phyloP scores from a whole-genome alignment of 2,797 vertebrate genomes.

The Sphaeramia orbicularis region DNA sequence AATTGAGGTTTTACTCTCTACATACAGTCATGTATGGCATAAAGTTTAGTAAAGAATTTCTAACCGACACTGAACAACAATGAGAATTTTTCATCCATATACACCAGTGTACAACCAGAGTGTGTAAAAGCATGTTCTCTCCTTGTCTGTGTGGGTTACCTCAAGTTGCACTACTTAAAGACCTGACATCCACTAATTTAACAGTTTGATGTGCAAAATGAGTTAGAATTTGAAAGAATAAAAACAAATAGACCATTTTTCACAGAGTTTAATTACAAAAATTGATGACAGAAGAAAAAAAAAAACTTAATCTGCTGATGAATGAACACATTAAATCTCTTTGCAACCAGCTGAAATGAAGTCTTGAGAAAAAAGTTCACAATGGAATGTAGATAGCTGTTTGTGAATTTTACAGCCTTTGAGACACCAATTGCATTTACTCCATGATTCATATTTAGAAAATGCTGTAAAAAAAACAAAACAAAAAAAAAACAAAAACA shows the following conservation, averaged over 20 bases:
- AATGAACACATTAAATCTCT: slow-evolving; percentile 54
- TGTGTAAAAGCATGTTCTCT: too few relatives aligned
- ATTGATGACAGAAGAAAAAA: slow-evolving; percentile 53
- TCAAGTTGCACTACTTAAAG: too few relatives aligned
- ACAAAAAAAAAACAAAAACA: too few relatives aligned
- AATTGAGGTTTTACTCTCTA: too few relatives aligned
- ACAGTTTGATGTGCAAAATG: too few relatives aligned
- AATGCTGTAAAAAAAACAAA: slow-evolving; percentile 20
- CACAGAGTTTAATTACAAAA: slow-evolving; percentile 83
- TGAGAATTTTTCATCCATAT: too few relatives aligned
- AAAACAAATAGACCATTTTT: slow-evolving; percentile 43
- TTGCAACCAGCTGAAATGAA: slow-evolving; percentile 32
- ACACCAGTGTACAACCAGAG: too few relatives aligned
- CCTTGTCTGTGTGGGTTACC: too few relatives aligned
- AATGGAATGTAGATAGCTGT: slow-evolving; percentile 52
- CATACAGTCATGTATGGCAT: too few relatives aligned
- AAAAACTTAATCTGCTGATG: slow-evolving; percentile 27
- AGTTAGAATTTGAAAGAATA: background rate
- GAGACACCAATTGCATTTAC: background rate
- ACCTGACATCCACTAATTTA: too few relatives aligned
- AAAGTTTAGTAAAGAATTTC: too few relatives aligned
- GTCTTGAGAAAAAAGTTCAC: slow-evolving; percentile 9
- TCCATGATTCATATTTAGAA: background rate
- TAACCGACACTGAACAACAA: too few relatives aligned
- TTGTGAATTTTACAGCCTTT: slow-evolving; percentile 2